Evolutionary conservation across 2,113 vertebrate species (phyloP).

Genomic region (Pycnonotus jocosus): DNA sequence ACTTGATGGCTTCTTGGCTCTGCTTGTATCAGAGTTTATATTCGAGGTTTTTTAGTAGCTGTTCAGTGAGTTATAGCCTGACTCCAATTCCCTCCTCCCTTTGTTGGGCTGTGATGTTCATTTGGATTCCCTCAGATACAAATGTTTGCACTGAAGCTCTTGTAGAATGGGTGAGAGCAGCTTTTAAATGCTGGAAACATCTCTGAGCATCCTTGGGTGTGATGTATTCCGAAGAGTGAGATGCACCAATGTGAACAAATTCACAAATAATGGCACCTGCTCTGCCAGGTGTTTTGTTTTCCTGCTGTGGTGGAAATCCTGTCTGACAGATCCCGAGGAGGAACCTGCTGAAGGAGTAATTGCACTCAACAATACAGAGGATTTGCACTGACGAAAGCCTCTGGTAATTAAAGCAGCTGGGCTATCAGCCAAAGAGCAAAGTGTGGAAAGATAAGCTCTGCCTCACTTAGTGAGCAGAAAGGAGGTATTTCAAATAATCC

Average conservation of each 20-base stretch:
- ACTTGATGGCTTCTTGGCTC: not conserved
- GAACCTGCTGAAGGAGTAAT: not conserved
- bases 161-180: not conserved
- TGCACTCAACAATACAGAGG: not conserved
- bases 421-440: not conserved
- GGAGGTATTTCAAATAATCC: not conserved
- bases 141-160: not conserved
- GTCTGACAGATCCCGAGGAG: not conserved
- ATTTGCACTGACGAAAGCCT: not conserved
- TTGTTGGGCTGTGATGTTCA: not conserved
- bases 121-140: not conserved
- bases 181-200: not conserved
- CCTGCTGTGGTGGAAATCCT: not conserved
- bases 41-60: not conserved
- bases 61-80: not conserved
- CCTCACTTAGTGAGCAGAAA: not conserved
- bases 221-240: not conserved
- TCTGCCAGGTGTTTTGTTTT: not conserved
- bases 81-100: not conserved
- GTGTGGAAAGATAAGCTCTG: not conserved
- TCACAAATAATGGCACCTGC: not conserved
- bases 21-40: not conserved
- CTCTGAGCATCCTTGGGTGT: rapidly evolving
- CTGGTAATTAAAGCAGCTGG: not conserved
- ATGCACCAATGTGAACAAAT: not conserved